Percentiles rank a stretch among this genome's conserved stretches.
Conservation (phyloP, 2,797 vertebrate species). For the Macroramphosus scolopax region DNA sequence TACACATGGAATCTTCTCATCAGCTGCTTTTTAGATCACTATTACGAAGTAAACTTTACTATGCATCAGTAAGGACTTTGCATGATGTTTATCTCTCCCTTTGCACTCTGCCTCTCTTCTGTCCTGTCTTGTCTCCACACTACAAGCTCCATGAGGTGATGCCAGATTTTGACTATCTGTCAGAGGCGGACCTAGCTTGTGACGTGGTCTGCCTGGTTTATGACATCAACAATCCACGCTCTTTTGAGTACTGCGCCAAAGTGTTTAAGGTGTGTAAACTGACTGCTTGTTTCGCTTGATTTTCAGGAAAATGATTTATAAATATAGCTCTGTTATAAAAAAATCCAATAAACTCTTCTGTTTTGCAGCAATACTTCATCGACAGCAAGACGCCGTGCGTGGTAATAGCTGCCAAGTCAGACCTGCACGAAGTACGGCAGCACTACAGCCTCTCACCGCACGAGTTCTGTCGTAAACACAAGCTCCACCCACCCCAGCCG, state of each 20-base stretch:
- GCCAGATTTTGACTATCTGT: slow-evolving; percentile 88
- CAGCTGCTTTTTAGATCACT: too few species aligned
- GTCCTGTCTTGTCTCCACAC: slow-evolving; percentile 1
- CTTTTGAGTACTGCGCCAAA: slow-evolving; percentile 95
- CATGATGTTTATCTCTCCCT: too few species aligned
- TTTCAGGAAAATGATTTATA: too few species aligned
- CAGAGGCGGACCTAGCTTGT: slow-evolving; percentile 86
- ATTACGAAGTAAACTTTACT: too few species aligned
- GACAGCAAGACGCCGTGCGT: slow-evolving; percentile 96
- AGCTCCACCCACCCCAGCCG: slow-evolving; percentile 95
- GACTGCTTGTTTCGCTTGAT: background rate
- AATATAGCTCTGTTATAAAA: too few species aligned
- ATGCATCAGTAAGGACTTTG: too few species aligned
- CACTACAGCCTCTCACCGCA: slow-evolving; percentile 86
- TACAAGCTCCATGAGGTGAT: slow-evolving; percentile 88
- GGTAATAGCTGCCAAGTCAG: slow-evolving; percentile 91
- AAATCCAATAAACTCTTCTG: too few species aligned
- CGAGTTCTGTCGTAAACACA: slow-evolving; percentile 97
- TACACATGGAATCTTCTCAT: too few species aligned
- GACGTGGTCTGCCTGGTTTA: slow-evolving; percentile 96
- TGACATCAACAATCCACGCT: slow-evolving; percentile 88
- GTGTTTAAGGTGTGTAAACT: slow-evolving; percentile 88
- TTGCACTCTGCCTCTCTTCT: too few species aligned
- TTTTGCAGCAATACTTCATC: slow-evolving; percentile 91
- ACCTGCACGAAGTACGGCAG: slow-evolving; percentile 93